A percentile compares a stretch with the other conserved stretches of the same genome.
Conservation (phyloP, 2,113 vertebrate genomes). For the Marmota monax region DNA sequence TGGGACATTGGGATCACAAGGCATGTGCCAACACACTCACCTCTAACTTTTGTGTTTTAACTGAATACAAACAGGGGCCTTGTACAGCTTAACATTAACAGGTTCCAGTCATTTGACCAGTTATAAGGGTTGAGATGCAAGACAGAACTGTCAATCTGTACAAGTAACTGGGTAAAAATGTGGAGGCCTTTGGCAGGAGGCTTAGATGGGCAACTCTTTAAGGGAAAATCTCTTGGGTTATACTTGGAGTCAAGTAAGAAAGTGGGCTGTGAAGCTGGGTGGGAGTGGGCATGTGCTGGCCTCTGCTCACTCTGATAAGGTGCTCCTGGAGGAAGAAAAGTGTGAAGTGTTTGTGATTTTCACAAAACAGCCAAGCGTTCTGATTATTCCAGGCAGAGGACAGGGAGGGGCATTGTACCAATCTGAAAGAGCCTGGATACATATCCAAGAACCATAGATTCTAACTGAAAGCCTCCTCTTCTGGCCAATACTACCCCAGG, state of each 20-base stretch:
- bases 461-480: neutral
- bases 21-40: neutral
- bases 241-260: neutral
- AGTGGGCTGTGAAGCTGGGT: neutral
- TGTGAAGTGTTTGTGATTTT: neutral
- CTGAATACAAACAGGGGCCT: neutral
- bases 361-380: neutral
- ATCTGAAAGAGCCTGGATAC: neutral
- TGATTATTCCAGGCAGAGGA: neutral
- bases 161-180: neutral
- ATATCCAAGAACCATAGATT: neutral
- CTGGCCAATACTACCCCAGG: neutral
- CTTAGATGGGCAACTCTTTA: neutral
- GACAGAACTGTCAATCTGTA: neutral
- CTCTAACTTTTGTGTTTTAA: conserved; percentile 7
- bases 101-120: neutral
- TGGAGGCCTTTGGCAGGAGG: neutral
- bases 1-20: neutral
- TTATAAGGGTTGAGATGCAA: neutral
- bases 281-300: neutral
- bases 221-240: neutral
- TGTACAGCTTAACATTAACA: neutral
- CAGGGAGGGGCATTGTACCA: neutral
- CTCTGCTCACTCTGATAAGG: neutral
- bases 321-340: neutral